Evolutionary conservation across 2,113 vertebrate genomes (phyloP).

Genomic region (Indicator indicator): DNA sequence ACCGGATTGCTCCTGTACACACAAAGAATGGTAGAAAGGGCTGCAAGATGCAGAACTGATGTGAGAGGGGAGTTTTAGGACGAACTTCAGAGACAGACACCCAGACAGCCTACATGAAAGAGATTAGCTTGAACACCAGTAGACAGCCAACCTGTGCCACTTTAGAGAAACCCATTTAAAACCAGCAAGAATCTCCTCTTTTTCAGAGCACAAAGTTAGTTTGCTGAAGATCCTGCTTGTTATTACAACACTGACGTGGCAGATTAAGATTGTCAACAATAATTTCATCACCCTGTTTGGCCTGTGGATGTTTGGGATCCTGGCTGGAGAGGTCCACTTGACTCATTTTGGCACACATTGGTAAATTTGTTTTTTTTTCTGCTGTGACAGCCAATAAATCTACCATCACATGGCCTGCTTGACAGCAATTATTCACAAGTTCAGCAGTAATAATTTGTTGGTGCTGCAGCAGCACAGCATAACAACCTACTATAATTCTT

Average conservation of each 20-base stretch:
- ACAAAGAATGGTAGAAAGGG: background rate
- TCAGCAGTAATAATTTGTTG: background rate
- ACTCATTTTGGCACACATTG: background rate
- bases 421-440: background rate
- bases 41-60: background rate
- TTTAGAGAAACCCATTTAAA: background rate
- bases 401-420: background rate
- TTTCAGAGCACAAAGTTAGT: fast-evolving
- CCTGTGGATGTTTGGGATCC: background rate
- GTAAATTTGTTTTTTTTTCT: background rate
- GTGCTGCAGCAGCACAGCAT: background rate
- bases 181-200: background rate
- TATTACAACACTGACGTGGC: background rate
- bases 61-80: background rate
- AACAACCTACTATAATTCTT: background rate
- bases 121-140: background rate
- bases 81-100: background rate
- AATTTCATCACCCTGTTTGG: background rate
- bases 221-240: background rate
- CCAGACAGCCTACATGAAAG: background rate
- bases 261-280: background rate
- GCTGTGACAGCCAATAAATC: background rate
- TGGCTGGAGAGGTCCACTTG: background rate
- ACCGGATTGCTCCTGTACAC: background rate
- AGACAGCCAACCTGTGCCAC: background rate